Percentiles rank a stretch among this genome's conserved stretches.
Evolutionary conservation across 2,113 vertebrate genomes (phyloP).

Genomic region (Promerops cafer): DNA sequence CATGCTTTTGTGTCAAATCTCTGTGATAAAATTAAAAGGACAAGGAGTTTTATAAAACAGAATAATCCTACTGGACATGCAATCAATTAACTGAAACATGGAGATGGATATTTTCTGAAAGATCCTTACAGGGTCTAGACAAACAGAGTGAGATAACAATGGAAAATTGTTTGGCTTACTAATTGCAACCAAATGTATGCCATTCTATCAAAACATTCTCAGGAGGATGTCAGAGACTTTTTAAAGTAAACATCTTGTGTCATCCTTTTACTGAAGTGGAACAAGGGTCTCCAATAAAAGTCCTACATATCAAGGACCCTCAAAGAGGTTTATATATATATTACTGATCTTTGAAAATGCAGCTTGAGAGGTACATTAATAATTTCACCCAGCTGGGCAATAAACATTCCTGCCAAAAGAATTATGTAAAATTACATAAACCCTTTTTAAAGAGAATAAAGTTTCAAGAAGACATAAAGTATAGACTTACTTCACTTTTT

Average conservation of each 20-base stretch:
- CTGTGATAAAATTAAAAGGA: not conserved
- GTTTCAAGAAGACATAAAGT: conserved; percentile 44
- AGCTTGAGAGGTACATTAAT: conserved; percentile 70
- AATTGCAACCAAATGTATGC: conserved; percentile 66
- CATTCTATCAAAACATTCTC: conserved; percentile 63
- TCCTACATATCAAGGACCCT: conserved; percentile 40
- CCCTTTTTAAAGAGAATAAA: conserved; percentile 63
- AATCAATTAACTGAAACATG: conserved; percentile 4
- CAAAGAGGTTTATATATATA: conserved; percentile 18
- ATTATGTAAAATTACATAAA: conserved; percentile 72
- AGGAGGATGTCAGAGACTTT: conserved; percentile 57
- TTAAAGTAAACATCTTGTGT: conserved; percentile 60
- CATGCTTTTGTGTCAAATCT: not conserved
- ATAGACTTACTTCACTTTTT: not conserved
- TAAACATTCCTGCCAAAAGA: conserved; percentile 76
- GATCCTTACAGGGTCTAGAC: conserved; percentile 20
- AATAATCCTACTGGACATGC: conserved; percentile 6
- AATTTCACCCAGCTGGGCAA: conserved; percentile 77
- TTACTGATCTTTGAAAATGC: conserved; percentile 68
- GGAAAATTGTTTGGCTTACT: conserved; percentile 62
- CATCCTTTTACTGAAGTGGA: conserved; percentile 58
- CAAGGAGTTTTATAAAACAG: not conserved
- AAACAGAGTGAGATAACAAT: conserved; percentile 62
- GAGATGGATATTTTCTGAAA: conserved; percentile 17
- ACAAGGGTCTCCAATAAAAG: conserved; percentile 40